Conservation (phyloP, 2,113 vertebrate genomes). For the Platysteira castanea region DNA sequence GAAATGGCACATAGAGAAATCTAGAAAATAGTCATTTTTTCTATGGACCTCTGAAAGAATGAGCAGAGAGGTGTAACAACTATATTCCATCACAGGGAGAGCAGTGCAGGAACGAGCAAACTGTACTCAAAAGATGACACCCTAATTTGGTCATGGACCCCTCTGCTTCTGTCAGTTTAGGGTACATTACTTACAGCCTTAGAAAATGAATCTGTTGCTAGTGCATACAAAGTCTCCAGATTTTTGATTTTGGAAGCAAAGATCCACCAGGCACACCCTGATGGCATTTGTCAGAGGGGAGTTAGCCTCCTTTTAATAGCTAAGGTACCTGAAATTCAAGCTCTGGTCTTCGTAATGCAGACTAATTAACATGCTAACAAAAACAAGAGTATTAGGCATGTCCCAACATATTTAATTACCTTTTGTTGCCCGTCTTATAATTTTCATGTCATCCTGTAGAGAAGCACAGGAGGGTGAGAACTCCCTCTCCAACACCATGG, state of each 20-base stretch:
- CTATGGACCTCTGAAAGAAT: not conserved
- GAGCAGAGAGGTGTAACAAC: not conserved
- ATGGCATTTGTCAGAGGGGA: constrained; percentile 57
- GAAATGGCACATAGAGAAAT: not conserved
- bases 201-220: not conserved
- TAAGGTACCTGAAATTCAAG: constrained; percentile 72
- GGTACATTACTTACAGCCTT: not conserved
- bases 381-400: constrained; percentile 34
- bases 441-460: constrained; percentile 83
- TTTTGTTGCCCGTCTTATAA: constrained; percentile 84
- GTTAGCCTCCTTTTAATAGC: constrained; percentile 61
- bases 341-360: constrained; percentile 49
- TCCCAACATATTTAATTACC: constrained; percentile 74
- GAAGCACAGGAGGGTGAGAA: constrained; percentile 85
- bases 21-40: not conserved
- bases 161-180: not conserved
- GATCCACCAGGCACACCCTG: constrained; percentile 15
- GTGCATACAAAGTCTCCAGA: not conserved
- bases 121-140: not conserved
- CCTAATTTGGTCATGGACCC: not conserved
- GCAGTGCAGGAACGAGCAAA: not conserved
- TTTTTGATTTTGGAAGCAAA: constrained; percentile 31
- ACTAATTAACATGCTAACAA: constrained; percentile 64
- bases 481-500: constrained; percentile 91
- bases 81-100: not conserved